phyloP scores from a whole-genome alignment of 2,888 invertebrate genomes.

The Lepas anatifera region DNA sequence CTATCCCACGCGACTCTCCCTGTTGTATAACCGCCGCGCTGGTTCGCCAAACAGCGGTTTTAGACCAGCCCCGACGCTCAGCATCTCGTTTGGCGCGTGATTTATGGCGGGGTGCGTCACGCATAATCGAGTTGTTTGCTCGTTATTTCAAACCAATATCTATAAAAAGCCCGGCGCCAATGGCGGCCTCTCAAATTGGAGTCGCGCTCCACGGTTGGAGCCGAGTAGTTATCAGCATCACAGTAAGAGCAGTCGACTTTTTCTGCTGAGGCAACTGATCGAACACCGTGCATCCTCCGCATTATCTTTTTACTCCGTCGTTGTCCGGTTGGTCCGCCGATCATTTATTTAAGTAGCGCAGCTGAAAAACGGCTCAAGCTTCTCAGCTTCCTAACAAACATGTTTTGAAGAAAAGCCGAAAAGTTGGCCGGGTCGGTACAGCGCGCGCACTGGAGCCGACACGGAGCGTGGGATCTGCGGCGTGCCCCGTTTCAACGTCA shows the following conservation, averaged over 20 bases:
- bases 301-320: not conserved
- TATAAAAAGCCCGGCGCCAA: not conserved
- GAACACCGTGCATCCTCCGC: too few species aligned
- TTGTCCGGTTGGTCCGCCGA: not conserved
- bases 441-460: too few species aligned
- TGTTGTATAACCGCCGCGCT: not conserved
- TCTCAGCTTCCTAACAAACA: too few species aligned
- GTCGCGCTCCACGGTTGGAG: too few species aligned
- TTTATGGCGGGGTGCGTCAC: not conserved
- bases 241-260: too few species aligned
- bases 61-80: not conserved
- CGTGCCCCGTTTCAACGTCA: too few species aligned
- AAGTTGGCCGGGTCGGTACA: too few species aligned
- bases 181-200: not conserved
- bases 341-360: not conserved
- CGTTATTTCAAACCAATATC: not conserved
- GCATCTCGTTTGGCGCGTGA: not conserved
- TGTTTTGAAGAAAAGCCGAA: too few species aligned
- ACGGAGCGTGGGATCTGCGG: too few species aligned
- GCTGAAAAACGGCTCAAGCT: not conserved
- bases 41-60: not conserved
- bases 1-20: too few species aligned
- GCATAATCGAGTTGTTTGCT: slow-evolving; percentile 6
- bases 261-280: too few species aligned
- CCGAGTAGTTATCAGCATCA: too few species aligned